phyloP scores from a whole-genome alignment of 35 echinoderm and acorn worm species.

The Eucidaris tribuloides region DNA sequence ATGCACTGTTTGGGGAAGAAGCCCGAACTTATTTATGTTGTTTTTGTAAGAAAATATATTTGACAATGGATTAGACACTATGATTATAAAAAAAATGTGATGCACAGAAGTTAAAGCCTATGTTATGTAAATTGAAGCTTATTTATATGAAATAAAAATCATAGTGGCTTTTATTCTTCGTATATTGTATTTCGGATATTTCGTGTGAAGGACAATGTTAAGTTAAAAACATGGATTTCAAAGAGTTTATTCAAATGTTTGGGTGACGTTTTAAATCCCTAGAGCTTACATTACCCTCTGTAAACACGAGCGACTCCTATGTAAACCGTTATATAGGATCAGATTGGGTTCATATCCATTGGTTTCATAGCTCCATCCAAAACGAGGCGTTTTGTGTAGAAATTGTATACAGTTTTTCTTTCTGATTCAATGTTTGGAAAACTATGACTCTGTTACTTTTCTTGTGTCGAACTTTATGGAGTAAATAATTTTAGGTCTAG shows the following conservation, averaged over 20 bases:
- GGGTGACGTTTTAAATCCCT: neutral
- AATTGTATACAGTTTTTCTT: neutral
- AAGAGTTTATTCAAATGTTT: neutral
- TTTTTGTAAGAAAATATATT: too few relatives aligned
- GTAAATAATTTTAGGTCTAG: neutral
- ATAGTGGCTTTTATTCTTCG: conserved; percentile 31
- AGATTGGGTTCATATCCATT: neutral
- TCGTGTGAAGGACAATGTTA: neutral
- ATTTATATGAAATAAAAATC: conserved; percentile 35
- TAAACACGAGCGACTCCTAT: neutral
- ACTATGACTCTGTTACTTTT: neutral
- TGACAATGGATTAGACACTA: too few relatives aligned
- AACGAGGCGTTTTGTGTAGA: neutral
- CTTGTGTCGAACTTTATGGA: neutral
- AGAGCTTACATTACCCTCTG: neutral
- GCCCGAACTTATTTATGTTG: conserved; percentile 21
- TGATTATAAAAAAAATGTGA: too few relatives aligned
- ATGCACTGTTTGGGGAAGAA: too few relatives aligned
- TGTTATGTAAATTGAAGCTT: conserved; percentile 31
- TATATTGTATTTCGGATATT: neutral
- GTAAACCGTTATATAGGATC: neutral
- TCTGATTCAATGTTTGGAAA: neutral
- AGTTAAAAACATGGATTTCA: neutral
- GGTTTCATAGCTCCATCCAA: too few relatives aligned
- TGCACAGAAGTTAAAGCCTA: too few relatives aligned